A percentile compares a stretch with the other conserved stretches of the same genome.
Evolutionary conservation across 2,113 vertebrate genomes (phyloP).

Genomic region (Callipepla squamata): DNA sequence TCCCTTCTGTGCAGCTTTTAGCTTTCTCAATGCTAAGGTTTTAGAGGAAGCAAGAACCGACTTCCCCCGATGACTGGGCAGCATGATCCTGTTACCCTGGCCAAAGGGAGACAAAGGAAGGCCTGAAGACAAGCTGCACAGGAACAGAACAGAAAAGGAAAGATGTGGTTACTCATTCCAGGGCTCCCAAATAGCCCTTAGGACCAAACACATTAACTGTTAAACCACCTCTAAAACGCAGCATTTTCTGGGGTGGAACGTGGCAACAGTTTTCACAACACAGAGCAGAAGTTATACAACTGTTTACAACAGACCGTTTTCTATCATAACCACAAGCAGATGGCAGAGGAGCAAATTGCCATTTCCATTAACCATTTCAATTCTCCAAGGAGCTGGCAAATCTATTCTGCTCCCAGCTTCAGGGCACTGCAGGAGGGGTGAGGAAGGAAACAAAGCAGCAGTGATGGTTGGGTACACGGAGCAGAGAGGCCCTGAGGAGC

Average conservation of each 20-base stretch:
- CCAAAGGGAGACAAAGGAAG: neutral
- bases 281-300: neutral
- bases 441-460: neutral
- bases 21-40: neutral
- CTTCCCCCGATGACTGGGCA: neutral
- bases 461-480: fast-evolving
- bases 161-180: neutral
- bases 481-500: fast-evolving
- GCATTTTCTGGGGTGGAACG: neutral
- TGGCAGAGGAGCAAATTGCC: neutral
- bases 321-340: neutral
- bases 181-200: neutral
- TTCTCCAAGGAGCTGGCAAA: neutral
- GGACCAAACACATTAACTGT: neutral
- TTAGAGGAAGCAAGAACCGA: neutral
- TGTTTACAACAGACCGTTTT: conserved; percentile 5
- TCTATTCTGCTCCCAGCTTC: neutral
- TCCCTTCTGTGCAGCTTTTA: neutral
- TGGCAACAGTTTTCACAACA: neutral
- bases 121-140: neutral
- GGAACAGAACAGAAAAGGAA: neutral
- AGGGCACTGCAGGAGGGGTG: neutral
- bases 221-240: neutral
- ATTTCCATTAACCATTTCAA: neutral
- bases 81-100: neutral